Evolutionary conservation across 2,797 vertebrate species (phyloP), one percentile per base, ranked within the genome.

Genomic region (Siniperca obscura): DNA sequence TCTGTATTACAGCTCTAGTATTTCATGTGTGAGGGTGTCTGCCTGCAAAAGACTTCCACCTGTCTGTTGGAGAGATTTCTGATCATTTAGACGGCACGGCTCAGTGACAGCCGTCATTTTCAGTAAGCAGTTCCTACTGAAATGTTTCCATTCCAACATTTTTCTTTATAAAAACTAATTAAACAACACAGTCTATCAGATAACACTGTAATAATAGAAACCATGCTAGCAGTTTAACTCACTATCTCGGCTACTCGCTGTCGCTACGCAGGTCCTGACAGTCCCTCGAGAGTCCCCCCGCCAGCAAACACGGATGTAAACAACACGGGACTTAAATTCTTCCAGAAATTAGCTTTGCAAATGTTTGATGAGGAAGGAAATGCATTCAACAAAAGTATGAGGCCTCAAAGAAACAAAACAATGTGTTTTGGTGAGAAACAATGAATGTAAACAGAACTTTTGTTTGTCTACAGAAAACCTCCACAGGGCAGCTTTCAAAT

Each of bases 401-500:
- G 4, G 16, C 52, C 9, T 57, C n/a, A 27, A 27, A 36, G 36
- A 56, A 5, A 55, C 14, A 19, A 44, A 19, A 27, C 7, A 42
- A 9, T 8, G 16, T 9, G 55, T 7, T 59, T 3, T 59, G 61
- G 22, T 25, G 21, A 38, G 46, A 42, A 30, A 44, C 17, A 22
- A 13, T 2, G 10, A 59, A n/a, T 3, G 27, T 21, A 25, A 55
- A 46, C 25, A 36, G 36, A n/a, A 48, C 40, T 11, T 36, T 36
- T 7, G 2, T 22, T 34, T 66, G 50, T 56, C 65, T 27, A 38
- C 3, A 27, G 7, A 30, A 55, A 55, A 36, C 27, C 55, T 62
- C 40, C 52, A 59, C 60, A n/a, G 61, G 25, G 64, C 9, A 46
- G 27, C 70, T 55, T 74, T 71, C n/a, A 78, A 34, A 17, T 25